Evolutionary conservation across 2,113 vertebrate species (phyloP).

Genomic region (Rhabdomys dilectus): DNA sequence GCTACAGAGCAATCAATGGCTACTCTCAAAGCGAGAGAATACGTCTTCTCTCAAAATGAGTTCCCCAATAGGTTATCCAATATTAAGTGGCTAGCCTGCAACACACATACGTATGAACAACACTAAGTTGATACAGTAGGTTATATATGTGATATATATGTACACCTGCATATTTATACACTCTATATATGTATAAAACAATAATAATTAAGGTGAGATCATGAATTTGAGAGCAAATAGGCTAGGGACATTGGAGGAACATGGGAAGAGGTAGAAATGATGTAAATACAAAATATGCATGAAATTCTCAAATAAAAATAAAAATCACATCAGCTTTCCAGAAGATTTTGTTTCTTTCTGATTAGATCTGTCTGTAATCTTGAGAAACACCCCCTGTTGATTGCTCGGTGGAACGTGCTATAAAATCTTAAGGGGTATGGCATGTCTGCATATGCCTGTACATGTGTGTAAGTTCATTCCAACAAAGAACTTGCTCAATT

Average conservation of each 20-base stretch:
- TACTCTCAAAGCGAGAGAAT: not conserved
- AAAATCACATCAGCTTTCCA: not conserved
- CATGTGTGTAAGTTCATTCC: not conserved
- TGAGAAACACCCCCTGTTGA: slow-evolving; percentile 7
- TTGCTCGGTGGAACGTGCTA: slow-evolving; percentile 1
- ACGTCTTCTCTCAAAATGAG: not conserved
- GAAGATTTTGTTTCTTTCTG: slow-evolving; percentile 21
- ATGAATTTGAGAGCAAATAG: not conserved
- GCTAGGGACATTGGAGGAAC: not conserved
- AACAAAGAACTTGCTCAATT: slow-evolving; percentile 12
- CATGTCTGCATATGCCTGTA: not conserved
- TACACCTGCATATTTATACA: not conserved
- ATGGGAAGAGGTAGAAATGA: not conserved
- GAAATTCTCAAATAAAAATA: not conserved
- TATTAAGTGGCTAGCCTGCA: not conserved
- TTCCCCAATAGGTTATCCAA: not conserved
- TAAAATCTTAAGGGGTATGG: slow-evolving; percentile 18
- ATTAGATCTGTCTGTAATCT: slow-evolving; percentile 47
- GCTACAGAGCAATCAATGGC: not conserved
- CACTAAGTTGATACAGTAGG: not conserved
- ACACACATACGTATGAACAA: not conserved
- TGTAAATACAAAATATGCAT: not conserved
- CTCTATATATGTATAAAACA: not conserved
- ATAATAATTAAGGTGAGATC: not conserved
- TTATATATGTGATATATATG: not conserved